Conservation (phyloP, 2,113 vertebrate species). For the Marmota monax region DNA sequence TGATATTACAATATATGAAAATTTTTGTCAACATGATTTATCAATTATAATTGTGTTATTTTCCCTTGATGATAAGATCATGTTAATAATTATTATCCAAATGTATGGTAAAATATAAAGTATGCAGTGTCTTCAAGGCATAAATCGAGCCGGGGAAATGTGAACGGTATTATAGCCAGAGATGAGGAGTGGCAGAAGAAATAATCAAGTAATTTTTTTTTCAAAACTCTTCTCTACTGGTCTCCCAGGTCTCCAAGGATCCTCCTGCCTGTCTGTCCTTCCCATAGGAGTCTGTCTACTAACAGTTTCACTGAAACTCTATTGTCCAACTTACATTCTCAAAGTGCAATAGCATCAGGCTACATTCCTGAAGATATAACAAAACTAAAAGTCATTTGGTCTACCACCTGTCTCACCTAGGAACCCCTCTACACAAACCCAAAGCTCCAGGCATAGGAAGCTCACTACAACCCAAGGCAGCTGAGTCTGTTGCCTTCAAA, state of each 20-base stretch:
- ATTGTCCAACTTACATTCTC: not conserved
- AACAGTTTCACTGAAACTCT: not conserved
- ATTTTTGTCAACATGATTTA: not conserved
- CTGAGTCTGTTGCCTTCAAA: not conserved
- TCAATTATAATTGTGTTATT: not conserved
- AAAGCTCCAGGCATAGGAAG: not conserved
- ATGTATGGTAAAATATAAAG: not conserved
- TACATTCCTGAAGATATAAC: not conserved
- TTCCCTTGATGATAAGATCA: not conserved
- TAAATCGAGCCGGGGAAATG: not conserved
- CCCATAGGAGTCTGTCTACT: not conserved
- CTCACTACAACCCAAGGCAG: not conserved
- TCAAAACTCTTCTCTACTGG: not conserved
- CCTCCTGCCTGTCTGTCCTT: not conserved
- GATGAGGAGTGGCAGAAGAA: not conserved
- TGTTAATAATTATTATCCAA: not conserved
- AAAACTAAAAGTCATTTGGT: not conserved
- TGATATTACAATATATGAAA: conserved; percentile 34
- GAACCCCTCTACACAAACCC: not conserved
- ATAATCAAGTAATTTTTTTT: conserved; percentile 6
- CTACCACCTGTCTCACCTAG: not conserved
- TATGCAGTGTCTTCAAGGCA: not conserved
- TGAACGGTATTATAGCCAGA: not conserved
- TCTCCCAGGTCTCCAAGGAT: not conserved
- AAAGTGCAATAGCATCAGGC: not conserved